Evolutionary conservation across 2,888 invertebrate species (phyloP).

Genomic region (Nineta flava): DNA sequence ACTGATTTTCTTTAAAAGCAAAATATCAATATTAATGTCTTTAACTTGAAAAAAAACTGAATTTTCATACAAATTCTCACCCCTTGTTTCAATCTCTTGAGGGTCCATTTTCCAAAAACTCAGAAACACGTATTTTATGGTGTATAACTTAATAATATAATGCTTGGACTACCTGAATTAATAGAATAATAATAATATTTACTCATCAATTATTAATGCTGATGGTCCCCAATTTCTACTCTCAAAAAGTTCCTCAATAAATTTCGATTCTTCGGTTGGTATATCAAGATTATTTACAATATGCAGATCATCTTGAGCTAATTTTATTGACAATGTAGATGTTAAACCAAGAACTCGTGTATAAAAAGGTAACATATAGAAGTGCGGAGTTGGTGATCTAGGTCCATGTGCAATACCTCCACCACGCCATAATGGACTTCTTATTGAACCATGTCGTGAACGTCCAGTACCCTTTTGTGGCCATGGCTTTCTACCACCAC

Average conservation of each 20-base stretch:
- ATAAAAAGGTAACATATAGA: slow-evolving; percentile 82
- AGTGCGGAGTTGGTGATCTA: slow-evolving; percentile 75
- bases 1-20: no score
- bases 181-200: slow-evolving; percentile 15
- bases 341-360: slow-evolving; percentile 65
- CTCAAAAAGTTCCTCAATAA: slow-evolving; percentile 62
- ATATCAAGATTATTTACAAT: slow-evolving; percentile 75
- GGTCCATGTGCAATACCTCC: slow-evolving; percentile 86
- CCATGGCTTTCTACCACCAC: slow-evolving; percentile 91
- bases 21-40: no score
- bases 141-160: no score
- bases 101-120: no score
- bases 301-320: slow-evolving; percentile 91
- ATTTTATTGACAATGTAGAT: slow-evolving; percentile 72
- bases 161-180: no score
- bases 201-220: slow-evolving; percentile 84
- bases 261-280: slow-evolving; percentile 65
- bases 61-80: no score
- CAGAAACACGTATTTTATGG: no score
- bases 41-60: no score
- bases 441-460: slow-evolving; percentile 82
- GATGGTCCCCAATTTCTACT: slow-evolving; percentile 91
- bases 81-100: no score
- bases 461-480: slow-evolving; percentile 87
- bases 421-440: slow-evolving; percentile 71